Evolutionary conservation across 2,113 vertebrate genomes (phyloP), one percentile per base, ranked within the genome.

Genomic region (Acrocephalus arundinaceus): DNA sequence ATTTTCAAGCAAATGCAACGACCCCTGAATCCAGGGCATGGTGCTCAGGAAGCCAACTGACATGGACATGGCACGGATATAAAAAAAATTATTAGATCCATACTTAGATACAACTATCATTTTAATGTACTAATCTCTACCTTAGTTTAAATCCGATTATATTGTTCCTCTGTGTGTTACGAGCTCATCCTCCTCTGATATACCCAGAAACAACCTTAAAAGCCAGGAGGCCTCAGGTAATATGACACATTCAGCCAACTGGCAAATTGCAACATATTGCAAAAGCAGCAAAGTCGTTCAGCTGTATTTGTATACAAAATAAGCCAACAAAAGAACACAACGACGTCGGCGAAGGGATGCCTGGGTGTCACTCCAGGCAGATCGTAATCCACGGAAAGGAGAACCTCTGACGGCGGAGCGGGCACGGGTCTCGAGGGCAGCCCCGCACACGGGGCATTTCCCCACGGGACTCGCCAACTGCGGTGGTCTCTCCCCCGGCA

Each of bases 171-270:
- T 57, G 17, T 2, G 2, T 10, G 41, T 54, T 68, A 76, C 0
- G 3, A 88, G 79, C 59, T 66, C 4, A 3, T 58, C 49, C 33
- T 87, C 62, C 71, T 93, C 41, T 54, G 59, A 71, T 54, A 77
- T 31, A 79, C 31, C 39, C 55, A 83, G 43, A 83, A 80, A 88
- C 75, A 91, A 79, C 72, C 83, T 77, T 48, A 80, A 83, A 85
- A 90, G 94, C 89, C 39, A 72, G 82, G 51, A 88, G 87, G 96
- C 85, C 95, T 65, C 92, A 85, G 93, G 91, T 91, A 83, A 85
- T 6, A 57, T 30, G 85, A 90, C 95, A 95, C 78, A 87, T 78
- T 48, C 77, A 87, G 73, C 74, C 93, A 85, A 81, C 43, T 80
- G 72, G 82, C 93, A 90, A 82, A 95, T 31, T n/a, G 27, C 71